Evolutionary conservation across 2,888 invertebrate genomes (phyloP).

Genomic region (Mythimna lalbum): DNA sequence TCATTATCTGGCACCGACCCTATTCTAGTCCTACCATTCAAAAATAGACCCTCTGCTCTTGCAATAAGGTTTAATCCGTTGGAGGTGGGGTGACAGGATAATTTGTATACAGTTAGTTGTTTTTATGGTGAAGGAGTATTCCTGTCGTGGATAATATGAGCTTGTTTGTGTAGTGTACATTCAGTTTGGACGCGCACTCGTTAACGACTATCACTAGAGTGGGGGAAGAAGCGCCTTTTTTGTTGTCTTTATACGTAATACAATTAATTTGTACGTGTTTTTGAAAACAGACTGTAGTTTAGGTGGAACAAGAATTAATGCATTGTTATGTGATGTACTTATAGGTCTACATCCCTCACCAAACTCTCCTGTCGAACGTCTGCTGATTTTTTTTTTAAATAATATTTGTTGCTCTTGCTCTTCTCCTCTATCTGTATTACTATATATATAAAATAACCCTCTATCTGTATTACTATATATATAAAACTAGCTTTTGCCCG

Average conservation of each 20-base stretch:
- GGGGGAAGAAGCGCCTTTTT: constrained; percentile 16
- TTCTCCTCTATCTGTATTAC: too few relatives aligned
- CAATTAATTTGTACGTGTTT: neutral
- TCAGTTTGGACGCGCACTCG: constrained; percentile 44
- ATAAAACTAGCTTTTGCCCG: too few relatives aligned
- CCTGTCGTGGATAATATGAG: constrained; percentile 64
- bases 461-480: too few relatives aligned
- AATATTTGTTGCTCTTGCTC: too few relatives aligned
- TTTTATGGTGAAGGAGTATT: constrained; percentile 75
- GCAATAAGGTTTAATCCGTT: constrained; percentile 13
- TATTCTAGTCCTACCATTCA: constrained; percentile 56
- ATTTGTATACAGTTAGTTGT: constrained; percentile 76
- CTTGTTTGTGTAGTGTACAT: constrained; percentile 45
- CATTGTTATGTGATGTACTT: neutral
- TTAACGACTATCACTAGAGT: constrained; percentile 46
- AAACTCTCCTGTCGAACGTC: too few relatives aligned
- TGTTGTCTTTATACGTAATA: constrained; percentile 6
- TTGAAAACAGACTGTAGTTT: neutral
- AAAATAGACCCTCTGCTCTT: constrained; percentile 3
- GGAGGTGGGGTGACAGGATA: constrained; percentile 41
- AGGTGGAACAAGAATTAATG: neutral
- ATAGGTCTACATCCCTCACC: too few relatives aligned
- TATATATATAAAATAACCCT: too few relatives aligned
- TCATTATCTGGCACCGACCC: constrained; percentile 78
- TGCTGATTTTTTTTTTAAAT: too few relatives aligned